Evolutionary conservation across 2,888 invertebrate species (phyloP).

Genomic region (Cephus runcator): DNA sequence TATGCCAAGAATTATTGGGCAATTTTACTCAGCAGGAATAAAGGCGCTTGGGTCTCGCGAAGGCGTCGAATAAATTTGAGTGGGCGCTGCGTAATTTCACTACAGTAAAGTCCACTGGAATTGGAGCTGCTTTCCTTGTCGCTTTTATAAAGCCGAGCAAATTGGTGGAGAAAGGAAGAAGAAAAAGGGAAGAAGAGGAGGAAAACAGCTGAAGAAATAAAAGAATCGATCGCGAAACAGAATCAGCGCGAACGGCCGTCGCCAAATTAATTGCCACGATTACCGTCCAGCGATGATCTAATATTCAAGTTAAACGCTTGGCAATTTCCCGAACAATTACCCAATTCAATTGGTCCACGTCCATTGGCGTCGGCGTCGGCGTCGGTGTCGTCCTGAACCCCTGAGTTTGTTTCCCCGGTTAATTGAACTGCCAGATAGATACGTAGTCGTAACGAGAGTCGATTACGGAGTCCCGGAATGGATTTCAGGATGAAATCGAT

Average conservation of each 20-base stretch:
- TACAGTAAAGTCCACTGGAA: too few species aligned
- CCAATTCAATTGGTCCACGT: not conserved
- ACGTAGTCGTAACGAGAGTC: not conserved
- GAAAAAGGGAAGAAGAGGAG: not conserved
- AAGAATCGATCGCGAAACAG: not conserved
- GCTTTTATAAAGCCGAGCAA: too few species aligned
- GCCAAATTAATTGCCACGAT: not conserved
- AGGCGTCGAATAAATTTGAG: too few species aligned
- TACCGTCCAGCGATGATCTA: conserved; percentile 3
- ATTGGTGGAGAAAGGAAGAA: not conserved
- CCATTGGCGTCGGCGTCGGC: too few species aligned
- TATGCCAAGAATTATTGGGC: too few species aligned
- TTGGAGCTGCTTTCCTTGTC: too few species aligned
- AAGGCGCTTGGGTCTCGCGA: too few species aligned
- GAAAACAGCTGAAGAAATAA: not conserved
- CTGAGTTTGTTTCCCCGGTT: not conserved
- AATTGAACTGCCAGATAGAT: not conserved
- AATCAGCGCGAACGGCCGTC: not conserved
- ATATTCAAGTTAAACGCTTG: not conserved
- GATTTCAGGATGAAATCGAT: not conserved
- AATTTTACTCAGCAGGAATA: too few species aligned
- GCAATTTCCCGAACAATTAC: conserved; percentile 4
- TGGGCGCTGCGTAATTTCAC: too few species aligned
- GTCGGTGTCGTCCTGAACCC: not conserved
- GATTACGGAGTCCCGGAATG: not conserved